These are phyloP conservation scores for Sebastes diploproa DNA, from an alignment of 2,797 vertebrate genomes.

Conservation along the genomic window DNA sequence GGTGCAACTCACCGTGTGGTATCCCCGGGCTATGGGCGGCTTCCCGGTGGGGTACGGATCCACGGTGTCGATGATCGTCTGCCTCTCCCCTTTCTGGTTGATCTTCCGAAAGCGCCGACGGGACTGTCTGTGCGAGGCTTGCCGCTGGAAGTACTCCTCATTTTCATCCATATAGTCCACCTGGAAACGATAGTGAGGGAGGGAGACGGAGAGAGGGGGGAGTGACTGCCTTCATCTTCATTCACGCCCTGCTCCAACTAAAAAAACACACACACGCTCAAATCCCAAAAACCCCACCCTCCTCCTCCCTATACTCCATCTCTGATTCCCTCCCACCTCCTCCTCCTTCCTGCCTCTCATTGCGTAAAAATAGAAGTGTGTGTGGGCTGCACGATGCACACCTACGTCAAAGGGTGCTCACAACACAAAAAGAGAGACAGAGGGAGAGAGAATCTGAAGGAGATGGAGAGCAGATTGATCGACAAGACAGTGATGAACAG, in stretches of 20 bases:
- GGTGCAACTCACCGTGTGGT: conserved; percentile 92
- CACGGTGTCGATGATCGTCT: conserved; percentile 99
- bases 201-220: conserved; percentile 34
- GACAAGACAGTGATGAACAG: conserved; percentile 17
- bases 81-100: conserved; percentile 98
- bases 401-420: conserved; percentile 74
- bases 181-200: conserved; percentile 71
- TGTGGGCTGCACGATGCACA: conserved; percentile 61
- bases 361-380: conserved; percentile 79
- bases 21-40: conserved; percentile 92
- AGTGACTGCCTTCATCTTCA: conserved; percentile 63
- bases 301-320: conserved; percentile 25
- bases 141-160: conserved; percentile 98
- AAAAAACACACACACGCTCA: neutral
- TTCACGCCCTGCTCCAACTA: conserved; percentile 24
- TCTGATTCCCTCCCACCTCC: conserved; percentile 27
- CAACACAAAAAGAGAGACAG: conserved; percentile 38
- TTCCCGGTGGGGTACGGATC: conserved; percentile 95
- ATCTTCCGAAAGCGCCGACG: conserved; percentile 97
- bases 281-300: conserved; percentile 32
- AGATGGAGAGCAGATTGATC: conserved; percentile 6
- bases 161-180: conserved; percentile 99
- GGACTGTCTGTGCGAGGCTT: conserved; percentile 97
- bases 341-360: conserved; percentile 40
- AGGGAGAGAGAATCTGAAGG: neutral